These are phyloP conservation scores for Acridotheres tristis DNA, from an alignment of 2,797 vertebrate species.

Conservation along the genomic window DNA sequence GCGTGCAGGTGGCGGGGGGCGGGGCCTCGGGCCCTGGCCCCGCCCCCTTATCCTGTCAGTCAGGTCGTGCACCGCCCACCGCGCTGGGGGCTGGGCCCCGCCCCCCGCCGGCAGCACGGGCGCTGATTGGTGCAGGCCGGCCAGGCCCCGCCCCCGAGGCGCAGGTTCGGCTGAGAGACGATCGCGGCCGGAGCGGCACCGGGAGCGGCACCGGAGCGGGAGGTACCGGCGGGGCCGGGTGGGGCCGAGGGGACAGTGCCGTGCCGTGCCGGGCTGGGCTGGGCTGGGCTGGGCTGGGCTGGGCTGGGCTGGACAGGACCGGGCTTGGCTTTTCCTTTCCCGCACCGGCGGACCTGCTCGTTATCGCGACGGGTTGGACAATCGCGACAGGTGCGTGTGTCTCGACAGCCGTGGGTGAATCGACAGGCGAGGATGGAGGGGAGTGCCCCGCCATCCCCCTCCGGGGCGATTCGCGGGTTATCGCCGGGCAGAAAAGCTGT, in stretches of 20 bases:
- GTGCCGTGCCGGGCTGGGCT: too few species aligned
- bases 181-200: slow-evolving; percentile 7
- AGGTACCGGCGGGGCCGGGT: not conserved
- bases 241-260: not conserved
- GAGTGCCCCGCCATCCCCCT: too few species aligned
- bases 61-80: not conserved
- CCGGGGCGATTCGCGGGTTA: too few species aligned
- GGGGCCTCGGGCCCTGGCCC: rapidly evolving
- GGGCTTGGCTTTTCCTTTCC: too few species aligned
- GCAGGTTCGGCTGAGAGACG: slow-evolving; percentile 2
- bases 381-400: not conserved
- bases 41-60: not conserved
- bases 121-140: not conserved
- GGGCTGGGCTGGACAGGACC: not conserved
- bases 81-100: not conserved
- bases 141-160: not conserved
- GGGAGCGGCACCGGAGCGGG: not conserved
- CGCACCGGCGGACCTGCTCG: not conserved
- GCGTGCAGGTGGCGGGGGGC: not conserved
- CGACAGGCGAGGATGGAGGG: not conserved
- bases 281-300: too few species aligned
- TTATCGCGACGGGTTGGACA: not conserved
- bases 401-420: not conserved
- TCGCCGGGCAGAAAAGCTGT: not conserved
- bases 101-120: rapidly evolving